Evolutionary conservation across 92 coral and sea anemone genomes (phyloP).

Genomic region (Phenganax subtilis): DNA sequence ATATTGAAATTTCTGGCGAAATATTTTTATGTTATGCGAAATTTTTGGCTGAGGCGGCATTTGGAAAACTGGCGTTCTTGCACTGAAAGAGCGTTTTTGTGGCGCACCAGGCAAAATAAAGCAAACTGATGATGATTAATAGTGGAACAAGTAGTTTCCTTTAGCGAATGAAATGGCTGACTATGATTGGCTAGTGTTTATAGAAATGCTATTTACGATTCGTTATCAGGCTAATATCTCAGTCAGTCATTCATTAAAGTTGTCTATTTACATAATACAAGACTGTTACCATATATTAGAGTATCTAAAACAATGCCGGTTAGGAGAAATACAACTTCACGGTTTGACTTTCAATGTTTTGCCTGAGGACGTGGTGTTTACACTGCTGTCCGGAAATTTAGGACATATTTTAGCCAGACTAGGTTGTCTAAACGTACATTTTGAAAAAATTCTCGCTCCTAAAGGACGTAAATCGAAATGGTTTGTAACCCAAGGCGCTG

Average conservation of each 20-base stretch:
- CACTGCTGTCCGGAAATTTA: no score
- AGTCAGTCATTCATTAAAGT: background rate
- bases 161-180: background rate
- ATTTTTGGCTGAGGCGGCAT: background rate
- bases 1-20: constrained; percentile 55
- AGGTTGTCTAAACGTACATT: no score
- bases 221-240: background rate
- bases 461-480: no score
- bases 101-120: background rate
- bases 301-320: no score
- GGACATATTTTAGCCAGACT: no score
- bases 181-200: background rate
- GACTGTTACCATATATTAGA: no score
- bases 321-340: no score
- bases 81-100: background rate
- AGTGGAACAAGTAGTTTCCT: background rate
- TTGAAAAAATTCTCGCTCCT: no score
- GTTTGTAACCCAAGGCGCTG: no score
- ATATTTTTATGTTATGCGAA: constrained; percentile 17
- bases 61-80: background rate
- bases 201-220: background rate
- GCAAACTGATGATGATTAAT: background rate
- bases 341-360: no score
- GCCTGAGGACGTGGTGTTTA: no score
- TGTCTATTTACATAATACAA: no score